Conservation (phyloP, 2,797 vertebrate genomes). For the Myotis daubentonii region DNA sequence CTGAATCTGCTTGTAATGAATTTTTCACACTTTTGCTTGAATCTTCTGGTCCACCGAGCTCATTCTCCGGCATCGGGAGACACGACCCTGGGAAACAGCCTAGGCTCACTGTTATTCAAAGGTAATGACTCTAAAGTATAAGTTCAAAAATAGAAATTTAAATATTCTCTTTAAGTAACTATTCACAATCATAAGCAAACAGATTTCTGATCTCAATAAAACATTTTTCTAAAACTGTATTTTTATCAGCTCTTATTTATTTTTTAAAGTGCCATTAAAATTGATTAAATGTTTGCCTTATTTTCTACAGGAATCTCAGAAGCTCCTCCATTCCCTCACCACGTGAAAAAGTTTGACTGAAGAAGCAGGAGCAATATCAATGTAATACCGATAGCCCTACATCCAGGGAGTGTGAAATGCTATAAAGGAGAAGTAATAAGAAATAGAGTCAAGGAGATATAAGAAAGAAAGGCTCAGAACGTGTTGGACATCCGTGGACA, state of each 20-base stretch:
- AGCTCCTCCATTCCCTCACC: neutral
- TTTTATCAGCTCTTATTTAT: neutral
- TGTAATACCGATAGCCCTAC: neutral
- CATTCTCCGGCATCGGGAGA: too few species aligned
- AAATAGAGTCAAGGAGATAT: neutral
- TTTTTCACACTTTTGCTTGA: too few species aligned
- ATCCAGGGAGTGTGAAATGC: neutral
- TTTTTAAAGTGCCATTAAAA: neutral
- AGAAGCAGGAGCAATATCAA: neutral
- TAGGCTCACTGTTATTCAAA: neutral
- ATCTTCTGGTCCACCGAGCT: too few species aligned
- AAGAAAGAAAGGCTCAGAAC: neutral
- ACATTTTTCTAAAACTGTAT: conserved; percentile 22
- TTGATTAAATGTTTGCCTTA: neutral
- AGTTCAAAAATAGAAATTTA: neutral
- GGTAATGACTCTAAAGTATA: neutral
- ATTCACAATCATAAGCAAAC: conserved; percentile 14
- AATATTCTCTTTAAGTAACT: conserved; percentile 10
- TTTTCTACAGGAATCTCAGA: neutral
- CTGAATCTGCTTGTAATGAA: too few species aligned
- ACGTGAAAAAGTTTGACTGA: neutral
- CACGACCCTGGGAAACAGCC: too few species aligned
- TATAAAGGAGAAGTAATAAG: neutral
- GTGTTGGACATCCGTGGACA: neutral
- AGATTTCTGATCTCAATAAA: neutral